Evolutionary conservation across 2,888 invertebrate species (phyloP).

Genomic region (Microchrysa polita): DNA sequence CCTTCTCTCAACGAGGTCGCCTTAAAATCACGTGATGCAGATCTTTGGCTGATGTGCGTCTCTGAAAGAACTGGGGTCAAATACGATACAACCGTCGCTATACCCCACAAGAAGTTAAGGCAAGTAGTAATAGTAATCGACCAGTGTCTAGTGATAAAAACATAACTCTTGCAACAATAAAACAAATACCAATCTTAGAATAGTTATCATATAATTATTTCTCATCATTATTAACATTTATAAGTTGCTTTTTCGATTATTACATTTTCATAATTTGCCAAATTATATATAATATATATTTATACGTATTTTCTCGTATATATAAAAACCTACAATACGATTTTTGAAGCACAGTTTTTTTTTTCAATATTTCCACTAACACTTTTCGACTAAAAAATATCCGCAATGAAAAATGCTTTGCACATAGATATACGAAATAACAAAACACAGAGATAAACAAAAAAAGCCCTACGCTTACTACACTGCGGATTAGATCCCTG

Average conservation of each 20-base stretch:
- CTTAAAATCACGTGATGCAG: no score
- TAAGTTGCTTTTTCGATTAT: conserved; percentile 7
- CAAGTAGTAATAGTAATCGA: no score
- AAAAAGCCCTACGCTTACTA: no score
- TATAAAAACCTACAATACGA: neutral
- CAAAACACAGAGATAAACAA: no score
- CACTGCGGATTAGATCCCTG: conserved; percentile 2
- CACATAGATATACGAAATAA: neutral
- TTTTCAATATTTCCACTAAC: neutral
- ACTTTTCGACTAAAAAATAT: neutral
- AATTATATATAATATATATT: conserved; percentile 28
- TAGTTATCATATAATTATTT: conserved; percentile 26
- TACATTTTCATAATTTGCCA: conserved; percentile 10
- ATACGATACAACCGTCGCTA: no score
- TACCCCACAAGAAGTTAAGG: no score
- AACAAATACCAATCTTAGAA: conserved; percentile 3
- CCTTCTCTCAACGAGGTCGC: no score
- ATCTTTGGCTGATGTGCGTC: no score
- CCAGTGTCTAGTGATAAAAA: no score
- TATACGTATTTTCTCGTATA: neutral
- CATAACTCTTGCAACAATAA: no score
- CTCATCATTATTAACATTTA: conserved; percentile 33
- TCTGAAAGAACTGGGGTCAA: no score
- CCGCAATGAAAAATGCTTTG: neutral
- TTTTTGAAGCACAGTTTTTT: neutral